These are phyloP conservation scores for Eueremaeus valkanovi DNA, from an alignment of 2,888 invertebrate species.

Conservation along the genomic window DNA sequence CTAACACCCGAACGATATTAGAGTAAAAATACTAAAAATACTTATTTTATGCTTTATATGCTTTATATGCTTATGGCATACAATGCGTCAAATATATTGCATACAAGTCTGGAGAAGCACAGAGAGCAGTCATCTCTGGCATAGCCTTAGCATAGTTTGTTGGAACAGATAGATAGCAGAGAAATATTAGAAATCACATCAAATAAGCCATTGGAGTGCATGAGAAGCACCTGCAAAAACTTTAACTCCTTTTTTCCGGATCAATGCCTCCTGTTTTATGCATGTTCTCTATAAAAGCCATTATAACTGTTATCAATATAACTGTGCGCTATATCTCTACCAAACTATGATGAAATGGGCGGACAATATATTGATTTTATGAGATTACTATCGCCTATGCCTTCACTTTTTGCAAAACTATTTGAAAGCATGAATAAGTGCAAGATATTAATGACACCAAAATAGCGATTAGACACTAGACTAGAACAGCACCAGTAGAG, in stretches of 20 bases:
- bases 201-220: constrained; percentile 24
- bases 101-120: too few relatives aligned
- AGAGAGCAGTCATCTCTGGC: constrained; percentile 3
- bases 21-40: constrained; percentile 20
- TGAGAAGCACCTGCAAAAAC: constrained; percentile 24
- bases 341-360: constrained; percentile 19
- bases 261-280: constrained; percentile 4
- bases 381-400: constrained; percentile 21
- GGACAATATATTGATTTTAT: constrained; percentile 26
- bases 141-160: not conserved
- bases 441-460: constrained; percentile 29
- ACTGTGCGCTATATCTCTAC: not conserved
- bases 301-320: not conserved
- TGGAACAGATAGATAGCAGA: not conserved
- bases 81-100: not conserved
- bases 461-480: constrained; percentile 18
- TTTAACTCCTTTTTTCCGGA: constrained; percentile 15
- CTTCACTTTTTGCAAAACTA: not conserved
- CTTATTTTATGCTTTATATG: constrained; percentile 6
- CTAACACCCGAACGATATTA: not conserved
- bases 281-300: not conserved
- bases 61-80: not conserved
- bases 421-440: constrained; percentile 30
- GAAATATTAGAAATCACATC: constrained; percentile 20
- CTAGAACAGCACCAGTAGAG: not conserved